Percentiles rank a stretch among this genome's conserved stretches.
Evolutionary conservation across 2,888 invertebrate species (phyloP).

Genomic region (Dicyrtoma fusca): DNA sequence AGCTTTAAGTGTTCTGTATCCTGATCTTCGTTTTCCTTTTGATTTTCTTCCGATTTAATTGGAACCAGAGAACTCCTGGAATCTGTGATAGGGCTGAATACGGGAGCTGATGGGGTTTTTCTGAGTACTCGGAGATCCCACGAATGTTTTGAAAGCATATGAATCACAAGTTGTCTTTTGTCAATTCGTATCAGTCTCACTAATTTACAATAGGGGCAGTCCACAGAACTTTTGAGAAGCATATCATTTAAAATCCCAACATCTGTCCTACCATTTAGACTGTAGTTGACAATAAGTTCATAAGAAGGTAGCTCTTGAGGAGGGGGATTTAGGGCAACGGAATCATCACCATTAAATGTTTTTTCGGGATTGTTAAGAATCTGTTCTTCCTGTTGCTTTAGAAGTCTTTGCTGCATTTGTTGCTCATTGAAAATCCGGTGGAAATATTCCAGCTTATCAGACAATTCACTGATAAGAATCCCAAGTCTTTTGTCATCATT

Average conservation of each 20-base stretch:
- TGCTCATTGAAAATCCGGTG: constrained; percentile 2
- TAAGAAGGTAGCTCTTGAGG: constrained; percentile 3
- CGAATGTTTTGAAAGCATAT: constrained; percentile 77
- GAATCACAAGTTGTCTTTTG: constrained; percentile 76
- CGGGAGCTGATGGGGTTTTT: constrained; percentile 19
- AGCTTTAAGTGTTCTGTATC: too few species aligned
- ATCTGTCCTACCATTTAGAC: constrained; percentile 24
- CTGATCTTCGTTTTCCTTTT: too few species aligned
- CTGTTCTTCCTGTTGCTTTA: not conserved
- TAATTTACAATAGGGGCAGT: constrained; percentile 85
- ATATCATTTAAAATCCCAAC: constrained; percentile 41
- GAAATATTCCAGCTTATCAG: constrained; percentile 32
- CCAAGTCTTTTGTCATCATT: constrained; percentile 44
- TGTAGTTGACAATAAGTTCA: constrained; percentile 30
- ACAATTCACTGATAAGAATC: constrained; percentile 46
- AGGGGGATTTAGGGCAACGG: not conserved
- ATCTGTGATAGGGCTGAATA: constrained; percentile 14
- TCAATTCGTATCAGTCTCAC: constrained; percentile 82
- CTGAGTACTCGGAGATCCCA: constrained; percentile 58
- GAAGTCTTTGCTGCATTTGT: constrained; percentile 1
- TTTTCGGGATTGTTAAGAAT: not conserved
- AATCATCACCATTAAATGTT: not conserved
- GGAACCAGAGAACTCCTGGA: not conserved
- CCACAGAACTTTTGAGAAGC: constrained; percentile 42
- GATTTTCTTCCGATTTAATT: not conserved